Conservation (phyloP, 2,888 invertebrate species). For the Hirtodrosophila cameraria region DNA sequence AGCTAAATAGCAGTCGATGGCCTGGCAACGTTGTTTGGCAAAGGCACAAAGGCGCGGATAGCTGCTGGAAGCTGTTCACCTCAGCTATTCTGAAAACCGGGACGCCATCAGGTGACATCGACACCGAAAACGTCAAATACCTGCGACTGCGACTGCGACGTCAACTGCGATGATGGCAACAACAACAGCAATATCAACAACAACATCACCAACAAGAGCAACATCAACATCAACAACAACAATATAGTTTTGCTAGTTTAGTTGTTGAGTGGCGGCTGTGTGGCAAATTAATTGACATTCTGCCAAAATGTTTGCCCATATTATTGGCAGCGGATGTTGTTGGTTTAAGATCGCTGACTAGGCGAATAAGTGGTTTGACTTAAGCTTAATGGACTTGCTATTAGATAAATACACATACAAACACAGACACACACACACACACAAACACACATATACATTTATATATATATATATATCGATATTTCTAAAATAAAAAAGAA, state of each 20-base stretch:
- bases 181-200: constrained; percentile 13
- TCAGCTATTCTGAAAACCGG: constrained; percentile 5
- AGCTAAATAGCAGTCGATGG: constrained; percentile 73
- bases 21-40: constrained; percentile 43
- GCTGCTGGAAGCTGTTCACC: constrained; percentile 18
- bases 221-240: constrained; percentile 40
- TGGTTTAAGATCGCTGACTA: constrained; percentile 40
- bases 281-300: constrained; percentile 73
- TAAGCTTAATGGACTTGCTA: no score
- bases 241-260: constrained; percentile 74
- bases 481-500: no score
- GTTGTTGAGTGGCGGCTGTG: constrained; percentile 58
- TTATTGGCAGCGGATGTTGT: constrained; percentile 61
- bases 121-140: constrained; percentile 66
- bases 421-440: no score
- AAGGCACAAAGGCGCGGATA: constrained; percentile 28
- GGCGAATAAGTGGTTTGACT: constrained; percentile 7
- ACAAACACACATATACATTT: no score
- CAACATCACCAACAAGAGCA: constrained; percentile 21
- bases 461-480: no score
- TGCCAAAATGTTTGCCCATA: constrained; percentile 70
- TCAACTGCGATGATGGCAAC: constrained; percentile 2
- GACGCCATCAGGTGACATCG: constrained; percentile 59
- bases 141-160: constrained; percentile 35
- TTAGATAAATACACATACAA: no score